These are phyloP conservation scores for Dendrolimus pini DNA, from an alignment of 2,888 invertebrate genomes.

Conservation along the genomic window DNA sequence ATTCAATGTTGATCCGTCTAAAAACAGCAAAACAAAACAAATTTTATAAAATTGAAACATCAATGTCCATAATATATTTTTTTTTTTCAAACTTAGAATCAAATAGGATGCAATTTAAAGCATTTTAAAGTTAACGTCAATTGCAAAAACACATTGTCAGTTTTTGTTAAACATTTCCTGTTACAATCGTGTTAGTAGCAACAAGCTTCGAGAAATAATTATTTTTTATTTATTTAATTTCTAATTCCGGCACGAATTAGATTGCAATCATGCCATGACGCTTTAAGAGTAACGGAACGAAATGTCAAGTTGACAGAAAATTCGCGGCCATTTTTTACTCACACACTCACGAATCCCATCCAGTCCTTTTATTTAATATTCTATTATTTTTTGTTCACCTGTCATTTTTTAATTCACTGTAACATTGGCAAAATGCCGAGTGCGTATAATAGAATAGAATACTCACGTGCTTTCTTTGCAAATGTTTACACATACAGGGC, in stretches of 20 bases:
- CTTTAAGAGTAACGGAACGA: constrained; percentile 10
- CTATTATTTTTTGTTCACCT: too few relatives aligned
- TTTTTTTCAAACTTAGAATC: not conserved
- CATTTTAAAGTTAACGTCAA: not conserved
- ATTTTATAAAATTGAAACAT: too few relatives aligned
- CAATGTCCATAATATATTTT: too few relatives aligned
- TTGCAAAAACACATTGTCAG: constrained; percentile 8
- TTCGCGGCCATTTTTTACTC: constrained; percentile 16
- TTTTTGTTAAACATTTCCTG: constrained; percentile 11
- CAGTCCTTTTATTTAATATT: too few relatives aligned
- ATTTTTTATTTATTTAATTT: constrained; percentile 3
- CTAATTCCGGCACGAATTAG: constrained; percentile 11
- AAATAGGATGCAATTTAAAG: not conserved
- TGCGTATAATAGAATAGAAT: too few relatives aligned
- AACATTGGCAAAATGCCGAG: too few relatives aligned
- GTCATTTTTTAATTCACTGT: too few relatives aligned
- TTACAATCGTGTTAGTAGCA: constrained; percentile 13
- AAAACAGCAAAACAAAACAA: too few relatives aligned
- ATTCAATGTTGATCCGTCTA: too few relatives aligned
- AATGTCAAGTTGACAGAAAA: constrained; percentile 21
- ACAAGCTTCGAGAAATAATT: constrained; percentile 1
- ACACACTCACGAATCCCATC: not conserved
- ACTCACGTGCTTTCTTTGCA: too few relatives aligned
- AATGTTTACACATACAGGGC: too few relatives aligned
- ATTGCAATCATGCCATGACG: constrained; percentile 15